Base-by-base conservation (phyloP, 2,113 vertebrate species). In the Azemiops feae region DNA sequence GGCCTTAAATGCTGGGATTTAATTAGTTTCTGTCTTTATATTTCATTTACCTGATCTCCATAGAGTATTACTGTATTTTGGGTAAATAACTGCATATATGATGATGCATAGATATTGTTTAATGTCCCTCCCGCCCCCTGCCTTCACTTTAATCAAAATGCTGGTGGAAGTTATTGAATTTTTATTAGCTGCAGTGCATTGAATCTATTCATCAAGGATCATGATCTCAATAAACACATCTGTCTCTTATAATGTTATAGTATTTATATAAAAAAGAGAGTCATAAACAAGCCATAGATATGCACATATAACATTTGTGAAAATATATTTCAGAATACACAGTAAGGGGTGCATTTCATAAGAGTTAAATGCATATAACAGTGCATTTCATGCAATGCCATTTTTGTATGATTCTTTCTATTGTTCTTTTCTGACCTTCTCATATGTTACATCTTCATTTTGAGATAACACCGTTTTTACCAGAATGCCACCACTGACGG, bases 11-110 rank as follows among this genome's bases (percentile, higher is more conserved):
- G 25, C 11, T 87, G n/a, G 85, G 45, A 1, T n/a, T 92, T 92
- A 60, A 92, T 92, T 87, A 88, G 45, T 53, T 87, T 92, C 57
- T 92, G 11, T 60, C 50, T 86, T 92, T 87, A 92, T 34, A 92
- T 92, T 34, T 87, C 6, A 92, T 87, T 87, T 52, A 87, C 30
- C 30, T 87, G 55, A 9, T 58, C 25, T 45, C 54, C 30, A 34
- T 4, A 92, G 30, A 60, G 43, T 23, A 60, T 92, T 87, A 64
- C 14, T 64, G 11, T 53, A 25, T 43, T 14, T 30, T 87, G 85
- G 7, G 81, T 52, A 34, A 86, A 34, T 87, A 92, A 85, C 34
- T 92, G 45, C 43, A 55, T 3, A 91, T 30, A 54, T 91, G 34
- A 81, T 43, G 18, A 43, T 81, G 74, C 74, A 39, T 60, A 91